Base-by-base conservation (phyloP, 2,797 vertebrate genomes). In the Graptemys geographica region DNA sequence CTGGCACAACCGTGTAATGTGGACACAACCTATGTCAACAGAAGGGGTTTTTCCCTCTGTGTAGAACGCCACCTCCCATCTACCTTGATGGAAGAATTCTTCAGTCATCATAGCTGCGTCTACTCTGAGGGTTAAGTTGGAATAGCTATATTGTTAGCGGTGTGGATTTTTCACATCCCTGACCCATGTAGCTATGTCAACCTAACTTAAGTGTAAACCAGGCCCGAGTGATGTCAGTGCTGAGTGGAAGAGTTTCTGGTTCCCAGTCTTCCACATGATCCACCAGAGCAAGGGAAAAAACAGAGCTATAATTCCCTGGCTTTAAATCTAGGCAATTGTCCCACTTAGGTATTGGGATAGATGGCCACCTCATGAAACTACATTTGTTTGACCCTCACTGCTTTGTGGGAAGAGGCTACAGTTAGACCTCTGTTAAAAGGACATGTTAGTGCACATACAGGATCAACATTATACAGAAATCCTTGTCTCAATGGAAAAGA, bases 341-440 rank as follows among this genome's bases (percentile, higher is more conserved):
- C 87, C 87, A 85, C 87, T 57, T 87, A 90, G 86, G 81, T 79
- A 92, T 74, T 87, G 57, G 95, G 59, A 90, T 83, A 86, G 80
- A n/a, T 72, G 79, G 91, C 81, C 93, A 95, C 56, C 79, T 79
- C 92, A 96, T 96, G 94, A 95, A 95, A 95, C 69, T 83, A 83
- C 15, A 1, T 86, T 62, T 59, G 90, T 53, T n/a, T 93, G 88
- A 94, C 95, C 89, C 95, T 96, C 95, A 91, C 25, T 83, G 90
- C 84, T 94, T 90, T 92, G 92, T 83, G 90, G 81, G 65, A 94
- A 95, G 95, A 80, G 49, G 74, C 53, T 94, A 89, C 96, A 79
- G 11, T 89, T 79, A 59, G 23, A 53, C 82, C 21, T 86, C 65
- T 89, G 82, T 3, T 76, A 84, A 87, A 86, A 79, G 86, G 86